These are phyloP conservation scores for Apamea anceps DNA, from an alignment of 2,888 invertebrate genomes.

Conservation along the genomic window DNA sequence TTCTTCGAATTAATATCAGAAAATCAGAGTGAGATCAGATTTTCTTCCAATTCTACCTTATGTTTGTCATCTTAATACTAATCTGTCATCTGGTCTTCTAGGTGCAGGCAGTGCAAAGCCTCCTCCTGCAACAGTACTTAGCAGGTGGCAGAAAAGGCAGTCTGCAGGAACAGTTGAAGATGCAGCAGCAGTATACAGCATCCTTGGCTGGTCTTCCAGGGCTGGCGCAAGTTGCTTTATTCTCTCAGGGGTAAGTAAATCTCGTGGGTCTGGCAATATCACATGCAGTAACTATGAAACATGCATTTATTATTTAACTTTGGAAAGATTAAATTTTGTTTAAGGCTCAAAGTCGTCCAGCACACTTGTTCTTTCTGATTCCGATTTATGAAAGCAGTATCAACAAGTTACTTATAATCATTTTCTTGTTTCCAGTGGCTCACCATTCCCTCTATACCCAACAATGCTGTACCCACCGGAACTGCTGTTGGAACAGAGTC, in stretches of 20 bases:
- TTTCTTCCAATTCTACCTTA: too few species aligned
- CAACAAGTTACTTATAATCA: not conserved
- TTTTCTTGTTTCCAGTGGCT: constrained; percentile 77
- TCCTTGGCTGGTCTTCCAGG: constrained; percentile 86
- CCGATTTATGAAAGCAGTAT: not conserved
- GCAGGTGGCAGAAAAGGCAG: constrained; percentile 86
- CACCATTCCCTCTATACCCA: constrained; percentile 88
- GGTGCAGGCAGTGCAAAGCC: constrained; percentile 89
- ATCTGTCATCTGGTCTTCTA: constrained; percentile 60
- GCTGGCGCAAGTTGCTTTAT: constrained; percentile 86
- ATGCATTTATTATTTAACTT: not conserved
- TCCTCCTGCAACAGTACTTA: constrained; percentile 87
- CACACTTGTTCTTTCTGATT: not conserved
- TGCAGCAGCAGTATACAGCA: constrained; percentile 88
- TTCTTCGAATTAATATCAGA: not conserved
- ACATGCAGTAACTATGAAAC: not conserved
- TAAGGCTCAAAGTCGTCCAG: not conserved
- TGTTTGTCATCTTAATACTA: not conserved
- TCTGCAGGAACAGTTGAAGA: constrained; percentile 87
- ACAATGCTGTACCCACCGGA: constrained; percentile 89
- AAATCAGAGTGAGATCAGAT: not conserved
- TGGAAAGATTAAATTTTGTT: not conserved
- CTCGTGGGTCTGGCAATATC: not conserved
- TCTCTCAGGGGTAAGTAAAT: constrained; percentile 85
- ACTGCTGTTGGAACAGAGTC: constrained; percentile 85